Base-by-base conservation (phyloP, 2,888 invertebrate genomes). In the Hedychridium roseum region DNA sequence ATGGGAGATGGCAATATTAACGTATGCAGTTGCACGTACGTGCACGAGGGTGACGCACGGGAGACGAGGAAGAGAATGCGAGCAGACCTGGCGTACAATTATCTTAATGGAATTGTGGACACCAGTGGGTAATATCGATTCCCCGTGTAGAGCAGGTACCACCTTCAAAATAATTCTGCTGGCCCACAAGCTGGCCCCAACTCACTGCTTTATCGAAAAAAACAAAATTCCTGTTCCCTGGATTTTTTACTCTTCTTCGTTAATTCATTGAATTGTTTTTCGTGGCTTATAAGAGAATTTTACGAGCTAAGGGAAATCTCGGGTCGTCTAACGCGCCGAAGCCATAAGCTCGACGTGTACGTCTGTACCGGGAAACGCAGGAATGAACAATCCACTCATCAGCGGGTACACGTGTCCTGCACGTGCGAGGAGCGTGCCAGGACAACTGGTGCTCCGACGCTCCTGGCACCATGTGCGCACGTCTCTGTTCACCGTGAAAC, bases 381-480 rank as follows among this genome's bases (percentile, higher is more conserved):
- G 74, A 76, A 75, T 77, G 78, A 78, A 76, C 78, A 78, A 77
- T 78, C 77, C 71, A 73, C 76, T 74, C 76, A 57, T 73, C 66
- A 69, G 64, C 28, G 47, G 27, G 39, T 63, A 65, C 77, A 75
- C 76, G 77, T 74, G 77, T 58, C 64, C 39, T 57, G 64, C 78
- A 76, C 76, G 77, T 77, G 76, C 55, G 71, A 64, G 64, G 58
- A 73, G 67, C 62, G 75, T 74, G 76, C 60, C 64, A 48, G 61
- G 52, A 75, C 77, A 77, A 77, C 75, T 76, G 77, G 76, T 75
- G 74, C 73, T 67, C 71, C 60, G 54, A 62, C 57, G 64, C 54
- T 60, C 57, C 61, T 68, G 58, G 66, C 70, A 66, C 73, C 71
- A 70, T 69, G 69, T 74, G 73, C 60, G 51, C 49, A 62, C 50